Evolutionary conservation across 2,113 vertebrate species (phyloP).

Genomic region (Leucoraja erinaceus): DNA sequence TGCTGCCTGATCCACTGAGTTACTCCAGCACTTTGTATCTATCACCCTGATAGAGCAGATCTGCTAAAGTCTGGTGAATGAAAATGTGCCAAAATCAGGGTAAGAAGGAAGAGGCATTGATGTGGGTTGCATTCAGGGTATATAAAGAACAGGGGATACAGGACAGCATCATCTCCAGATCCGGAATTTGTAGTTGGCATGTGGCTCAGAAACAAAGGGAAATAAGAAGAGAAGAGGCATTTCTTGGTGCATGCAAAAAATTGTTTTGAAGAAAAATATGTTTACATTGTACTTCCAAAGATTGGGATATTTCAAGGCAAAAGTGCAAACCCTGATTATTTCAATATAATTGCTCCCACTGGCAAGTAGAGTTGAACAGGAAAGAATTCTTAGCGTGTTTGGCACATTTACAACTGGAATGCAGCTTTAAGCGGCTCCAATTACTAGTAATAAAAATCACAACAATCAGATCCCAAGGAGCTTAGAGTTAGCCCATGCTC

Average conservation of each 20-base stretch:
- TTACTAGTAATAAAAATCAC: background rate
- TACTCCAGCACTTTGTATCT: too few relatives aligned
- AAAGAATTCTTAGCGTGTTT: background rate
- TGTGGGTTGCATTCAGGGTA: background rate
- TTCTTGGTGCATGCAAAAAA: background rate
- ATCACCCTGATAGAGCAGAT: background rate
- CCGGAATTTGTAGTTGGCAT: background rate
- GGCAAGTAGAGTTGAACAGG: background rate
- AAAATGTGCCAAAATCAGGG: background rate
- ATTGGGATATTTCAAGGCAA: background rate
- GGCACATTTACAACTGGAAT: background rate
- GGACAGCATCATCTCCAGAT: background rate
- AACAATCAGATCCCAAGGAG: background rate
- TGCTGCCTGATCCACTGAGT: too few relatives aligned
- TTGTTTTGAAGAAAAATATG: background rate
- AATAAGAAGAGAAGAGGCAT: background rate
- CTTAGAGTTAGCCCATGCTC: background rate
- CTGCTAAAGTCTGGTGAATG: background rate
- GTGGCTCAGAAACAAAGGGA: background rate
- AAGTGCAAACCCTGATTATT: background rate
- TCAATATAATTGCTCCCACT: background rate
- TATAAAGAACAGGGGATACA: background rate
- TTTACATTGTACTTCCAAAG: background rate
- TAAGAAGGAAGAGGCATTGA: background rate
- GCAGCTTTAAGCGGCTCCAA: background rate